phyloP scores from a whole-genome alignment of 2,113 vertebrate species.

The Cathartes aura region DNA sequence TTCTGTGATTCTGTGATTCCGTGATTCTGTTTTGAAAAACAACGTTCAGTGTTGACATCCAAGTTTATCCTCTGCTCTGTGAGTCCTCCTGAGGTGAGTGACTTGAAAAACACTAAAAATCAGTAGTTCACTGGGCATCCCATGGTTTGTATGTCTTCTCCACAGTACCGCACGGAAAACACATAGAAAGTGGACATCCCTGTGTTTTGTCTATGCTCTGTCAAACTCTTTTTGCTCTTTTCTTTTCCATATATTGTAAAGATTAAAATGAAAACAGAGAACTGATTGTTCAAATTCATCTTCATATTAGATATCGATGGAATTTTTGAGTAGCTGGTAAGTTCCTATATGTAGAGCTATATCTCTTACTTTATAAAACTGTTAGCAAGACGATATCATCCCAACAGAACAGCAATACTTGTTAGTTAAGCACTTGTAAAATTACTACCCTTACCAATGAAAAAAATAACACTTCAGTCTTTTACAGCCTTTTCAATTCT shows the following conservation, averaged over 20 bases:
- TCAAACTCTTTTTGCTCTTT: background rate
- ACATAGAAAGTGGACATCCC: background rate
- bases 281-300: background rate
- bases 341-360: background rate
- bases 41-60: background rate
- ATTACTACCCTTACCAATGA: too few relatives aligned
- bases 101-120: background rate
- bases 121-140: rapidly evolving
- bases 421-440: background rate
- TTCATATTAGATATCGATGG: background rate
- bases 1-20: background rate
- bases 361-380: background rate
- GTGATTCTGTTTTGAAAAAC: background rate
- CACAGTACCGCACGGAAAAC: background rate
- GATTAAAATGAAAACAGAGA: background rate
- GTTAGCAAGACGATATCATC: background rate
- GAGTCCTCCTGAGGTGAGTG: background rate
- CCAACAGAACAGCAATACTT: background rate
- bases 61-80: background rate
- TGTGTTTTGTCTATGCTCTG: background rate
- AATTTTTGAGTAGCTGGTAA: background rate
- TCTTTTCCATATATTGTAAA: background rate
- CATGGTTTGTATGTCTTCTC: background rate
- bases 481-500: background rate
- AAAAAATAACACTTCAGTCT: background rate